Evolutionary conservation across 2,888 invertebrate species (phyloP).

Genomic region (Diplolepis rosae): DNA sequence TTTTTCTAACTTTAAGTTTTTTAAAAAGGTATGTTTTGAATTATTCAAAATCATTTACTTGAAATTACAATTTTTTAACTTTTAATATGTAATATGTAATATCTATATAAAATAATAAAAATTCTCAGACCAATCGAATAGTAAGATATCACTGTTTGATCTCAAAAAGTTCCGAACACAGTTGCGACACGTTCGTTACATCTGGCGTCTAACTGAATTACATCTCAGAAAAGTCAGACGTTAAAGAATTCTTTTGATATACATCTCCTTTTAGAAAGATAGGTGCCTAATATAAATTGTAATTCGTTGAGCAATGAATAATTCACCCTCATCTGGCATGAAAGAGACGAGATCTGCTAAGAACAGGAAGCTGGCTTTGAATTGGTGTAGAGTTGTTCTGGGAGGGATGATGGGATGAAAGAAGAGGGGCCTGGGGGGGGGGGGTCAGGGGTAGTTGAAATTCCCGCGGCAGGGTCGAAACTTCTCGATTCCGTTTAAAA

Average conservation of each 20-base stretch:
- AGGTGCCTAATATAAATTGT: constrained; percentile 16
- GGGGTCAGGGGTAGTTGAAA: not conserved
- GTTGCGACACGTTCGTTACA: constrained; percentile 16
- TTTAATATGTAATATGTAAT: no score
- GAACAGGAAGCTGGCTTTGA: not conserved
- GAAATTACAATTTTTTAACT: no score
- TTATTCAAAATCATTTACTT: no score
- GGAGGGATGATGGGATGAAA: no score
- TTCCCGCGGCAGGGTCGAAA: constrained; percentile 3
- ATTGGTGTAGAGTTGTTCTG: no score
- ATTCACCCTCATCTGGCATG: constrained; percentile 18
- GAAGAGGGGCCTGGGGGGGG: not conserved
- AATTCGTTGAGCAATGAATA: constrained; percentile 23
- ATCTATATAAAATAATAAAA: no score
- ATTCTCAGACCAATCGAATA: no score
- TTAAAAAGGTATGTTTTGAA: no score
- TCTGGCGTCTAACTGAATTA: constrained; percentile 21
- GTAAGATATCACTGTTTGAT: not conserved
- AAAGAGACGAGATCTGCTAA: constrained; percentile 8
- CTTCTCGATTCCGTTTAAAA: constrained; percentile 19
- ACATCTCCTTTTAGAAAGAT: constrained; percentile 5
- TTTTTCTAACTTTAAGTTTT: no score
- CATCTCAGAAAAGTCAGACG: constrained; percentile 6
- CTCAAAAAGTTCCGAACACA: not conserved
- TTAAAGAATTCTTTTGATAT: constrained; percentile 24